phyloP scores from a whole-genome alignment of 2,888 invertebrate genomes.

The Cosmia pyralina region DNA sequence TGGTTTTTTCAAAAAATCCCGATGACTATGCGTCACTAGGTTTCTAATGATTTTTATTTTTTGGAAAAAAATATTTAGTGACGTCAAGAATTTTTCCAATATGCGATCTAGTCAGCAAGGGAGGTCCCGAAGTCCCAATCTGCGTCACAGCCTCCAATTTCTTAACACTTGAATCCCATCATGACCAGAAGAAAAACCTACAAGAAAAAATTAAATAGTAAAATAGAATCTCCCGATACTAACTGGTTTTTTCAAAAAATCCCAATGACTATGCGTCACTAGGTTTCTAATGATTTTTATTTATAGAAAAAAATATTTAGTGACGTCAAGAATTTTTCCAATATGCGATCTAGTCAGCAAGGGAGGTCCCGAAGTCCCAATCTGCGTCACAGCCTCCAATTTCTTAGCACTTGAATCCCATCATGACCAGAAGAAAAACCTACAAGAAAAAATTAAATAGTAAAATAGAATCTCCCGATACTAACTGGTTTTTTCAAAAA shows the following conservation, averaged over 20 bases:
- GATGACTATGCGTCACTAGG: background rate
- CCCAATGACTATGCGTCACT: background rate
- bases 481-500: constrained; percentile 6
- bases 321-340: too few relatives aligned
- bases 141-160: background rate
- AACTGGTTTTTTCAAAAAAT: constrained; percentile 4
- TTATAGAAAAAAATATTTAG: background rate
- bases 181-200: constrained; percentile 6
- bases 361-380: background rate
- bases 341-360: too few relatives aligned
- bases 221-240: constrained; percentile 28
- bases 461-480: constrained; percentile 27
- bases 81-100: too few relatives aligned
- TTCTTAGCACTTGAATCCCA: background rate
- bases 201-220: constrained; percentile 8
- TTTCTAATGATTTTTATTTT: too few relatives aligned
- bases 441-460: constrained; percentile 9
- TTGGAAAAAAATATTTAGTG: too few relatives aligned
- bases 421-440: constrained; percentile 8
- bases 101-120: too few relatives aligned
- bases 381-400: background rate
- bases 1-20: constrained; percentile 1
- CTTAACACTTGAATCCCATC: constrained; percentile 1
- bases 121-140: background rate
- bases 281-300: background rate